These are phyloP conservation scores for Penaeus japonicus DNA, from an alignment of 1,140 invertebrate genomes.

Conservation along the genomic window DNA sequence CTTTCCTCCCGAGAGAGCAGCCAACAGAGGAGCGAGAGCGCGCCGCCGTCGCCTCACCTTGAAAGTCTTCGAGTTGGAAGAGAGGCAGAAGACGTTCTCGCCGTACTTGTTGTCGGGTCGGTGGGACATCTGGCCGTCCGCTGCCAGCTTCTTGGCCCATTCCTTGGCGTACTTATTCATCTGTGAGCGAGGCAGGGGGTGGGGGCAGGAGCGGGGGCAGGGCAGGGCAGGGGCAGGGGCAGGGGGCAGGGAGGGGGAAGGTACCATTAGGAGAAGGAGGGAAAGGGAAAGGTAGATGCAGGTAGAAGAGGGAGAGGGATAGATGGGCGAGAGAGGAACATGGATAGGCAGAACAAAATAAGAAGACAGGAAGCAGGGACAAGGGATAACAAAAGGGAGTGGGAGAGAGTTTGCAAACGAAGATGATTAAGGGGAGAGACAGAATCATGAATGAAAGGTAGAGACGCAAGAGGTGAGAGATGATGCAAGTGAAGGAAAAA, in stretches of 20 bases:
- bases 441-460: no score
- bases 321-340: constrained; percentile 58
- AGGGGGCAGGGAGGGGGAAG: not conserved
- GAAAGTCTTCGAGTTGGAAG: constrained; percentile 36
- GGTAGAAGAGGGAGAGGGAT: not conserved
- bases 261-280: not conserved
- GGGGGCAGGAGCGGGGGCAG: not conserved
- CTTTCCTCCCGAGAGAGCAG: no score
- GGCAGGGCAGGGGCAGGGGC: not conserved
- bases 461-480: no score
- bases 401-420: no score
- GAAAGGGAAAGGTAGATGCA: not conserved
- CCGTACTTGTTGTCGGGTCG: constrained; percentile 72
- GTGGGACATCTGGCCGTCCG: constrained; percentile 75
- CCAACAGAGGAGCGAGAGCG: no score
- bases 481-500: no score
- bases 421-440: no score
- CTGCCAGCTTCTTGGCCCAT: constrained; percentile 80
- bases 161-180: constrained; percentile 78
- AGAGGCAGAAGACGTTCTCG: constrained; percentile 78
- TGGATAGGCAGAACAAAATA: not conserved
- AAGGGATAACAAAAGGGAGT: no score
- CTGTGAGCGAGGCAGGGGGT: constrained; percentile 60
- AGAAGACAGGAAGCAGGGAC: not conserved
- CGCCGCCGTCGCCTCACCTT: constrained; percentile 20